These are phyloP conservation scores for Torymus tubicola DNA, from an alignment of 2,888 invertebrate species.

Conservation along the genomic window DNA sequence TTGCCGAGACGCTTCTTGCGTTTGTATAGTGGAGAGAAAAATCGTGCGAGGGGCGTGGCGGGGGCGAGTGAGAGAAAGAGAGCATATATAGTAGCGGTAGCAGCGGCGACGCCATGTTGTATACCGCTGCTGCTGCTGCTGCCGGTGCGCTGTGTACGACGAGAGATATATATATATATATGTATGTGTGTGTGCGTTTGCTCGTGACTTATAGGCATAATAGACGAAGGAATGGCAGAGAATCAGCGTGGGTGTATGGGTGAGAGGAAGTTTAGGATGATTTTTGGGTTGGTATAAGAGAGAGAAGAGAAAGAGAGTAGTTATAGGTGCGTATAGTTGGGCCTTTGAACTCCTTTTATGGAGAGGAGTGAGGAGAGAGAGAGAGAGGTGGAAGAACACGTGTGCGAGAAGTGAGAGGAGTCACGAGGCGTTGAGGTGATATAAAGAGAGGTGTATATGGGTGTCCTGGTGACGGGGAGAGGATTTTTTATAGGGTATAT, in stretches of 20 bases:
- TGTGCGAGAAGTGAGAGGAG: neutral
- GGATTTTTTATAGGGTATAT: no score
- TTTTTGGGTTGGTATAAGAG: neutral
- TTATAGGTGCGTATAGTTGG: constrained; percentile 3
- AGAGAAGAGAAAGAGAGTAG: neutral
- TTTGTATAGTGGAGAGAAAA: neutral
- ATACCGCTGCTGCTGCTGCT: no score
- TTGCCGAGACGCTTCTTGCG: neutral
- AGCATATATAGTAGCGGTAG: neutral
- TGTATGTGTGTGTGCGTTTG: no score
- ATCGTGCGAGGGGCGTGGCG: constrained; percentile 26
- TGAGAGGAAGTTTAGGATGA: neutral
- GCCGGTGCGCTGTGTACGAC: no score
- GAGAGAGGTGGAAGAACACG: neutral
- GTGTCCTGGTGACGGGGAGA: no score
- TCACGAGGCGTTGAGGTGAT: no score
- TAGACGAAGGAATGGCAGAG: no score
- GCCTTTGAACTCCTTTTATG: constrained; percentile 30
- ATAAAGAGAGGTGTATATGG: no score
- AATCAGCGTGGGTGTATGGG: neutral
- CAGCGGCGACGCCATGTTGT: no score
- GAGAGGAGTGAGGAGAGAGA: neutral
- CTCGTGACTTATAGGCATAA: no score
- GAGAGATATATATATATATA: no score
- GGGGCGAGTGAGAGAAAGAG: constrained; percentile 23